Base-by-base conservation (phyloP, 2,888 invertebrate species). In the Luperina nickerlii region DNA sequence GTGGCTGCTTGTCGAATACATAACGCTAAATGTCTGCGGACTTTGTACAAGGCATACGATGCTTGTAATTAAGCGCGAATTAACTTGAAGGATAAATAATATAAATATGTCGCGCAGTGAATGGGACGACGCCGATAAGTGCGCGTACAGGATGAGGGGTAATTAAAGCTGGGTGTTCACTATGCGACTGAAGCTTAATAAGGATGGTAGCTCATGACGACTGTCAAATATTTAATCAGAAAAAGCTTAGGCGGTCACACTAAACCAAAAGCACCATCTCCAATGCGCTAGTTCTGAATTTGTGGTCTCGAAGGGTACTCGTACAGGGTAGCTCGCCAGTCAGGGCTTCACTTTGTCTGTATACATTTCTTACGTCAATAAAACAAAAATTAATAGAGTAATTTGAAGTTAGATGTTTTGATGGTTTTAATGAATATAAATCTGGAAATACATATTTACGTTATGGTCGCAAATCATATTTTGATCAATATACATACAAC, bases 41-140 rank as follows among this genome's bases (percentile, higher is more conserved):
- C 72, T 69, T 66, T 57, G 54, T 73, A 42, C 24, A 48, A n/a
- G 8, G 60, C 32, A 54, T 73, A 42, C 32, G 42, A 48, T 3
- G 60, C 45, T 18, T 63, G 86, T 78, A 57, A 67, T 84, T 70
- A 82, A 24, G 24, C 27, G 78, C 32, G 48, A 73, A 75, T 63
- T 69, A 76, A 73, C 70, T 75, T 45, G 24, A 27, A 24, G 3
- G 20, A 77, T 86, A 57, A 63, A 83, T 68, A 24, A 45, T 45
- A 63, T 74, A 72, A 84, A 74, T 68, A 81, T 85, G 70, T 84
- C 86, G 63, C 48, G 9, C 9, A 18, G 60, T 54, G 67, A 60
- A 81, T 65, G 48, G 67, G 54, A 42, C 48, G 18, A 13, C n/a
- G n/a, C n/a, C n/a, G 24, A 45, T 38, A 48, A 57, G 42, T 45